A percentile compares a stretch with the other conserved stretches of the same genome.
phyloP scores from a whole-genome alignment of 2,797 vertebrate genomes.

The Coregonus ussuriensis region DNA sequence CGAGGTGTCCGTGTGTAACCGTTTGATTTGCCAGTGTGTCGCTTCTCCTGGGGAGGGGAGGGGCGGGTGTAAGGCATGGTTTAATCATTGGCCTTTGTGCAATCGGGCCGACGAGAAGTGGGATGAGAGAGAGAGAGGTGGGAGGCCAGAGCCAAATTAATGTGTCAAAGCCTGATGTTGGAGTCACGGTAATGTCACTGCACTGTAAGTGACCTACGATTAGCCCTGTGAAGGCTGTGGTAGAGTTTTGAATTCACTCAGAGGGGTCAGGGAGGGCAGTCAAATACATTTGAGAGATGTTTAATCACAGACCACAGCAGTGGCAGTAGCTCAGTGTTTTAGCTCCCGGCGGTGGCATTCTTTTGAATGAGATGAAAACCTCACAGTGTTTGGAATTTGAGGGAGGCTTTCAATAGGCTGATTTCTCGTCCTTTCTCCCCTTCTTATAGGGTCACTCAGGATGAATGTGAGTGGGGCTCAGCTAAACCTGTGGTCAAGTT shows the following conservation, averaged over 20 bases:
- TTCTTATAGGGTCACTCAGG: neutral
- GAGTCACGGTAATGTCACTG: constrained; percentile 40
- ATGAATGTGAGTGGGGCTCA: neutral
- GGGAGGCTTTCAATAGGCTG: constrained; percentile 4
- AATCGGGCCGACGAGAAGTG: neutral
- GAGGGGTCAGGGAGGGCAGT: no score
- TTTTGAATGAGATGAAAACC: neutral
- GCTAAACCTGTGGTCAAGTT: neutral
- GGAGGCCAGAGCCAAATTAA: constrained; percentile 32
- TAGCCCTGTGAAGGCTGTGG: constrained; percentile 40
- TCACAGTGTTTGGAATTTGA: neutral
- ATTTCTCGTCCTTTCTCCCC: neutral
- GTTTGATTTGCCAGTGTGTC: constrained; percentile 50
- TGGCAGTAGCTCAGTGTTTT: neutral
- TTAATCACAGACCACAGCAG: neutral
- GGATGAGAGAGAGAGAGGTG: constrained; percentile 21
- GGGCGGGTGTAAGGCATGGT: neutral
- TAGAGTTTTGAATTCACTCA: constrained; percentile 47
- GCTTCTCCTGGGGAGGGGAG: constrained; percentile 33
- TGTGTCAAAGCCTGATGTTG: constrained; percentile 48
- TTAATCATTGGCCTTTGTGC: constrained; percentile 61
- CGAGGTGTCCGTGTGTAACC: constrained; percentile 25
- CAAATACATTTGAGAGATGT: neutral
- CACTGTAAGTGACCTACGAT: constrained; percentile 56
- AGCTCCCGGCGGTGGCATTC: neutral